Conservation (phyloP, 2,113 vertebrate genomes). For the Alligator sinensis region DNA sequence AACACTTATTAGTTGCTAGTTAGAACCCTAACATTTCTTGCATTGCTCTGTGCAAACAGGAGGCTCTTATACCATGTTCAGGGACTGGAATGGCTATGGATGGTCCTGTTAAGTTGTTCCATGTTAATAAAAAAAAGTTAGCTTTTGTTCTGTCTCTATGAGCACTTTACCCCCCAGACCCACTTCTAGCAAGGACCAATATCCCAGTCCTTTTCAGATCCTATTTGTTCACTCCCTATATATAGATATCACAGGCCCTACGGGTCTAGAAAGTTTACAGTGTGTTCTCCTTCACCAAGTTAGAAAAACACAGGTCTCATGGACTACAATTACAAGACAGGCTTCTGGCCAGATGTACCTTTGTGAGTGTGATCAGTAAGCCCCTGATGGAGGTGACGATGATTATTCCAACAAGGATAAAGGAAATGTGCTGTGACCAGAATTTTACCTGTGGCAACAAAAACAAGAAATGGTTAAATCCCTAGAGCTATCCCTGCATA, state of each 20-base stretch:
- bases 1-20: neutral
- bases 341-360: constrained; percentile 81
- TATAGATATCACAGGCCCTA: neutral
- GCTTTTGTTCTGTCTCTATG: neutral
- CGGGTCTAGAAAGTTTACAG: neutral
- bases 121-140: neutral
- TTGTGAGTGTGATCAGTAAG: constrained; percentile 96
- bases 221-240: neutral
- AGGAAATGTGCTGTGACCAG: constrained; percentile 99
- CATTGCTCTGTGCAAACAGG: neutral
- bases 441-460: constrained; percentile 91
- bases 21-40: neutral
- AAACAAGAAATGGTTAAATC: constrained; percentile 13
- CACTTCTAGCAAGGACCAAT: neutral
- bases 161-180: neutral
- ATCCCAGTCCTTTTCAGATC: neutral
- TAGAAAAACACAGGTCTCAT: neutral
- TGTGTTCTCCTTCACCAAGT: neutral
- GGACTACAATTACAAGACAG: neutral
- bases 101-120: neutral
- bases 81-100: neutral
- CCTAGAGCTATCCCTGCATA: neutral
- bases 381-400: constrained; percentile 98
- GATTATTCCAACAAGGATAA: constrained; percentile 98
- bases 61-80: neutral